These are phyloP conservation scores for Romanogobio albipinnatus DNA, from an alignment of 2,113 vertebrate genomes.

Conservation along the genomic window DNA sequence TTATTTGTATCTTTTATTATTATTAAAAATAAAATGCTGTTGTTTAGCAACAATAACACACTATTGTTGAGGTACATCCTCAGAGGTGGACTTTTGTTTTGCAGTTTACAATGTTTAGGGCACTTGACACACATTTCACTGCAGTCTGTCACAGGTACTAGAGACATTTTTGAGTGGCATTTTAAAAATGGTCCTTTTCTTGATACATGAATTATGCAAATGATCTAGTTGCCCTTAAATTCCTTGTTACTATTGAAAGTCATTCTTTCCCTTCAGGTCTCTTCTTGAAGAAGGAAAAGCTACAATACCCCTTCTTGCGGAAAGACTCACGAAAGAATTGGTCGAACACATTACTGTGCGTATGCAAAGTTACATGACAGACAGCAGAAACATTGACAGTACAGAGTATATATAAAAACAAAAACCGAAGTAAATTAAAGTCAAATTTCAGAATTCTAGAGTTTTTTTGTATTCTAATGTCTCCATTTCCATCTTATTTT, in stretches of 20 bases:
- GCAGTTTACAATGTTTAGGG: no score
- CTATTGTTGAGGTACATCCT: no score
- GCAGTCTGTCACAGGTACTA: no score
- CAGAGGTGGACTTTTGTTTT: no score
- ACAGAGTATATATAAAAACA: neutral
- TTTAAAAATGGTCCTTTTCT: neutral
- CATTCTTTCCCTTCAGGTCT: constrained; percentile 2
- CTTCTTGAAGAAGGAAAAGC: constrained; percentile 55
- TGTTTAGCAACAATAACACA: no score
- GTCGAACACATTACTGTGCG: constrained; percentile 54
- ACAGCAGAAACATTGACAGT: neutral
- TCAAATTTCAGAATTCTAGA: neutral
- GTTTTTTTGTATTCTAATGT: neutral
- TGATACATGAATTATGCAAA: neutral
- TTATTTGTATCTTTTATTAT: accelerated
- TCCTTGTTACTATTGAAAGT: neutral
- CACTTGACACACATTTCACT: no score
- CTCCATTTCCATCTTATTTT: neutral
- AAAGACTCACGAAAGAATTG: constrained; percentile 56
- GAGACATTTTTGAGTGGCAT: no score
- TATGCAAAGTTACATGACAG: neutral
- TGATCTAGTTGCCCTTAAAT: neutral
- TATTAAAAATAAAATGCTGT: no score
- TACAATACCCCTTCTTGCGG: constrained; percentile 53
- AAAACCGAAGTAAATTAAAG: neutral